Evolutionary conservation across 2,113 vertebrate genomes (phyloP).

Genomic region (Oxyura jamaicensis): DNA sequence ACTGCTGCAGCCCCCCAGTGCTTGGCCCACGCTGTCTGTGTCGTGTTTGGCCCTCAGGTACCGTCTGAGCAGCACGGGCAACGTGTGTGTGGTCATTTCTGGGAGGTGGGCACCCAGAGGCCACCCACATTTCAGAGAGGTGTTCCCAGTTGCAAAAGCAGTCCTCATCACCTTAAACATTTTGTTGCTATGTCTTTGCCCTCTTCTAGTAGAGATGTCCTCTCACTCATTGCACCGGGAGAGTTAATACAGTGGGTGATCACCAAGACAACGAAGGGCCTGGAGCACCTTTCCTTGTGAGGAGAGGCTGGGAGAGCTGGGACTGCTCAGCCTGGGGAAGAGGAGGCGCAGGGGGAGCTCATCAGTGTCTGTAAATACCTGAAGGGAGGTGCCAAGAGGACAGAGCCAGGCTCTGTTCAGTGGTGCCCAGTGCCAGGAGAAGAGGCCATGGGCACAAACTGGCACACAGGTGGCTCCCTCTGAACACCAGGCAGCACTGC

Average conservation of each 20-base stretch:
- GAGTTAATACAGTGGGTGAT: background rate
- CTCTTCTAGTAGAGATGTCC: background rate
- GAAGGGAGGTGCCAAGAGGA: background rate
- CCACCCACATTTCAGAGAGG: background rate
- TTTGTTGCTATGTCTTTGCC: background rate
- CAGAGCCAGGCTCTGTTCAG: background rate
- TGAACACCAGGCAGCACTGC: background rate
- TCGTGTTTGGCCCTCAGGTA: accelerated
- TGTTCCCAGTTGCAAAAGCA: background rate
- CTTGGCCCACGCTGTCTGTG: background rate
- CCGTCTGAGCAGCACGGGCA: background rate
- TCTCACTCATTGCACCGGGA: accelerated
- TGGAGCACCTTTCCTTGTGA: background rate
- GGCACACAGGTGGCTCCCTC: background rate
- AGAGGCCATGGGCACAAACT: background rate
- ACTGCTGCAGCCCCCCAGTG: accelerated
- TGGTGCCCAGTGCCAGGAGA: background rate
- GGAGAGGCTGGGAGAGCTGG: background rate
- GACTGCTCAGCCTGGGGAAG: background rate
- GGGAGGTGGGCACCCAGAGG: accelerated
- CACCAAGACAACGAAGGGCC: background rate
- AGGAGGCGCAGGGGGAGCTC: background rate
- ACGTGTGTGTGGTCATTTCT: accelerated
- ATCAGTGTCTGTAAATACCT: background rate
- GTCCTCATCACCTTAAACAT: background rate